A percentile compares a stretch with the other conserved stretches of the same genome.
phyloP scores from a whole-genome alignment of 2,888 invertebrate genomes.

The Stegophylla sp. region DNA sequence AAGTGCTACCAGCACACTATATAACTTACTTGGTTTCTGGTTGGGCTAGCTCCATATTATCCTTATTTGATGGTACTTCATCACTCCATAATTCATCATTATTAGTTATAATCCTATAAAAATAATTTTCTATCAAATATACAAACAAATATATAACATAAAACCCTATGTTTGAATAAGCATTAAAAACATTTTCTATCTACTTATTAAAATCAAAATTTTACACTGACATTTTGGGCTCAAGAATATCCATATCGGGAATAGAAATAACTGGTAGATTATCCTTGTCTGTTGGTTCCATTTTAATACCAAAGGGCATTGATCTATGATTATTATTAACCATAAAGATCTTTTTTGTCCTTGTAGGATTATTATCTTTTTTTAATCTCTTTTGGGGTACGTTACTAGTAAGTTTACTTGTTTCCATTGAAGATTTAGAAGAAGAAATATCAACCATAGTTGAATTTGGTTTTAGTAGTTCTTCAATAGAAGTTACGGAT shows the following conservation, averaged over 20 bases:
- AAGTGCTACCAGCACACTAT: background rate
- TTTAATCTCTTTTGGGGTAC: conserved; percentile 10
- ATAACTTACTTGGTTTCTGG: conserved; percentile 51
- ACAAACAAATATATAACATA: no score
- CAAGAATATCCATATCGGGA: conserved; percentile 16
- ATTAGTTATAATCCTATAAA: background rate
- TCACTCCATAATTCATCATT: conserved; percentile 14
- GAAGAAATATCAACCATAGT: background rate
- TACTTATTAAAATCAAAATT: background rate
- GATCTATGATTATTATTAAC: background rate
- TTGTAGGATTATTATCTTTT: conserved; percentile 17
- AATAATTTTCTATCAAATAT: background rate
- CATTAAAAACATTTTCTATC: no score
- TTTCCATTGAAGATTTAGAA: background rate
- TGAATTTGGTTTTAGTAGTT: conserved; percentile 31
- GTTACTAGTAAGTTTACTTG: background rate
- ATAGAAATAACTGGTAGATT: conserved; percentile 52
- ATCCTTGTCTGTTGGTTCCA: conserved; percentile 31
- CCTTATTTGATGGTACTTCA: background rate
- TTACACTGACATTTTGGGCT: conserved; percentile 42
- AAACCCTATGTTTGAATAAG: no score
- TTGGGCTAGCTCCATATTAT: conserved; percentile 46
- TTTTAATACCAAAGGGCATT: conserved; percentile 18
- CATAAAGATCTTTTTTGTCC: background rate
- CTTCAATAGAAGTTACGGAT: conserved; percentile 48